Evolutionary conservation across 1,140 invertebrate species (phyloP).

Genomic region (Brachionus koreanus): DNA sequence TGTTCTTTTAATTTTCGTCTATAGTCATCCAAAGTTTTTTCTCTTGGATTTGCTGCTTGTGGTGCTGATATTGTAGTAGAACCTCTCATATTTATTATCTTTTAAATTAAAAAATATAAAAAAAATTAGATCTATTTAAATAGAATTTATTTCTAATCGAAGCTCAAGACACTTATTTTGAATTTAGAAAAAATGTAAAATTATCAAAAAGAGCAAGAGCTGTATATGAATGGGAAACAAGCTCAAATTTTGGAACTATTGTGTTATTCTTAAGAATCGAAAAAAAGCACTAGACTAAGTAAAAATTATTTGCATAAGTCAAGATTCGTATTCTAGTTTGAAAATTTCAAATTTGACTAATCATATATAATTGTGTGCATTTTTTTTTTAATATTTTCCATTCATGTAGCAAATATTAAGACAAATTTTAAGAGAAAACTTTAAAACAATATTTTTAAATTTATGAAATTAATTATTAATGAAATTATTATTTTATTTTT

Average conservation of each 20-base stretch:
- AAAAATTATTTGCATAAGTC: background rate
- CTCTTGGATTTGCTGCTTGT: conserved; percentile 16
- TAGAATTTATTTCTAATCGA: background rate
- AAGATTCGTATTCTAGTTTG: background rate
- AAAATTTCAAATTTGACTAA: conserved; percentile 26
- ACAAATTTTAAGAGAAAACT: background rate
- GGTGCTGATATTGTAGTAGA: conserved; percentile 38
- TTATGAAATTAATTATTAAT: no score
- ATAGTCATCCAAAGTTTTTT: conserved; percentile 42
- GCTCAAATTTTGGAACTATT: background rate
- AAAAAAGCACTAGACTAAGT: background rate
- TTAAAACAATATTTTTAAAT: background rate
- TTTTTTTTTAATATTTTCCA: background rate
- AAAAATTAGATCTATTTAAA: background rate
- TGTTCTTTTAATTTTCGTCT: conserved; percentile 25
- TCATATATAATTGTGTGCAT: conserved; percentile 25
- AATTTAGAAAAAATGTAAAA: background rate
- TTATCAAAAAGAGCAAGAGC: background rate
- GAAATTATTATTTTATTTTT: no score
- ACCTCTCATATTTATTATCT: conserved; percentile 37
- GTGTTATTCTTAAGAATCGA: background rate
- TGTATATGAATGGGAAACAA: background rate
- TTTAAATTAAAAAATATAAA: background rate
- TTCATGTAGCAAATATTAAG: background rate
- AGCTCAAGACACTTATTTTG: background rate